These are phyloP conservation scores for Leptarthrus brevirostris DNA, from an alignment of 2,888 invertebrate species.

Conservation along the genomic window DNA sequence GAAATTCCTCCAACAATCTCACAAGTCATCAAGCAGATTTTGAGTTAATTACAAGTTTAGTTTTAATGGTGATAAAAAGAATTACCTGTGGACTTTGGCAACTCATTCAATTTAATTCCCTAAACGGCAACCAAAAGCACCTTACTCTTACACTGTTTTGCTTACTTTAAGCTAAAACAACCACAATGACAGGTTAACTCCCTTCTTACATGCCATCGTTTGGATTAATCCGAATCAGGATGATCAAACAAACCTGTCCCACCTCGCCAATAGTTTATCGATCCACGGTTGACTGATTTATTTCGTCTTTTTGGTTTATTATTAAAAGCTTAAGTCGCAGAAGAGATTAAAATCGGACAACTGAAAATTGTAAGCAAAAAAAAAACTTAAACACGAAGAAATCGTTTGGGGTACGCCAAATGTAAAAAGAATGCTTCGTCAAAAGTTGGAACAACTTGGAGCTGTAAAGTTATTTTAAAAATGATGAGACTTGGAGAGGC, in stretches of 20 bases:
- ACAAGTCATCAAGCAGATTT: constrained; percentile 15
- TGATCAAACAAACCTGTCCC: background rate
- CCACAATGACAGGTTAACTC: constrained; percentile 11
- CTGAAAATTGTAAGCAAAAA: background rate
- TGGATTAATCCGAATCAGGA: constrained; percentile 17
- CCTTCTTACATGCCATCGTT: constrained; percentile 23
- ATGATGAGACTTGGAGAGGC: constrained; percentile 12
- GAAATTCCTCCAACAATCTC: constrained; percentile 1
- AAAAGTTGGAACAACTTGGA: constrained; percentile 19
- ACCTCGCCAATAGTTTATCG: constrained; percentile 12
- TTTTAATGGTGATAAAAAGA: constrained; percentile 7
- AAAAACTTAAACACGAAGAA: background rate
- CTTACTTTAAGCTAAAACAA: constrained; percentile 6
- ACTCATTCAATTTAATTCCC: constrained; percentile 25
- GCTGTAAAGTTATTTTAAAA: constrained; percentile 33
- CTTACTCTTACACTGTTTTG: background rate
- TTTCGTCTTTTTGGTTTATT: constrained; percentile 12
- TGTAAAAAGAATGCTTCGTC: background rate
- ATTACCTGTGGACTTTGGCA: background rate
- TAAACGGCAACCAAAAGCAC: constrained; percentile 9
- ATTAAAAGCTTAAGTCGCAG: constrained; percentile 15
- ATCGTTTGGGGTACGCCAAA: background rate
- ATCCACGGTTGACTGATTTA: constrained; percentile 39
- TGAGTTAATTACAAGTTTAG: constrained; percentile 33
- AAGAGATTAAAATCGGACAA: constrained; percentile 32